A percentile compares a stretch with the other conserved stretches of the same genome.
Evolutionary conservation across 2,888 invertebrate species (phyloP).

Genomic region (Cerceris ruficornis): DNA sequence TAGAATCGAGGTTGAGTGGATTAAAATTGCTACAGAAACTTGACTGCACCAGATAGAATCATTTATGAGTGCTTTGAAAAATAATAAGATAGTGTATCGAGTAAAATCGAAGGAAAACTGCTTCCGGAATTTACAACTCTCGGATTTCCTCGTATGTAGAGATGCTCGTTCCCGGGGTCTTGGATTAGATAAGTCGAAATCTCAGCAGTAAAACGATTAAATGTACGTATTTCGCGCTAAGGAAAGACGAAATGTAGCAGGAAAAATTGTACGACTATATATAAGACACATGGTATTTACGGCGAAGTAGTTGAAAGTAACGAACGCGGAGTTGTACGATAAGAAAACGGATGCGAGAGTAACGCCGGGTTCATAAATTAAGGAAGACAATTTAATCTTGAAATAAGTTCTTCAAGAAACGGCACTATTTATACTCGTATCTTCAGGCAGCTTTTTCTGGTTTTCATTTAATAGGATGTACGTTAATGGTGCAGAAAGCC

Average conservation of each 20-base stretch:
- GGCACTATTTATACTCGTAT: not conserved
- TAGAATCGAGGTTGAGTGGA: no score
- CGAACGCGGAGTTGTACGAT: not conserved
- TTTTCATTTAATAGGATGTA: not conserved
- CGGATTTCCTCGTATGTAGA: no score
- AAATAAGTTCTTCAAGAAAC: not conserved
- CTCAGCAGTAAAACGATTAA: no score
- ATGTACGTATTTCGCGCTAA: not conserved
- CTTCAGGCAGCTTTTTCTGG: not conserved
- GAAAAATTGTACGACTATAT: not conserved
- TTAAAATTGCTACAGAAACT: no score
- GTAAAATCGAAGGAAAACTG: no score
- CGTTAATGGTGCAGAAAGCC: not conserved
- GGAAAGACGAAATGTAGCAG: not conserved
- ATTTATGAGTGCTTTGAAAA: no score
- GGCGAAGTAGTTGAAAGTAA: not conserved
- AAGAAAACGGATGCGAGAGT: not conserved
- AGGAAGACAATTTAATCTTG: not conserved
- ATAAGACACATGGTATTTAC: not conserved
- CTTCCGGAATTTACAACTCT: no score
- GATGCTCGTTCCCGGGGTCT: no score
- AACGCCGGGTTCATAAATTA: not conserved
- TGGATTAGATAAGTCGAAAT: no score
- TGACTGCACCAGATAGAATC: no score
- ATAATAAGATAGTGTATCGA: no score